Evolutionary conservation across 2,113 vertebrate genomes (phyloP).

Genomic region (Etia nguti): DNA sequence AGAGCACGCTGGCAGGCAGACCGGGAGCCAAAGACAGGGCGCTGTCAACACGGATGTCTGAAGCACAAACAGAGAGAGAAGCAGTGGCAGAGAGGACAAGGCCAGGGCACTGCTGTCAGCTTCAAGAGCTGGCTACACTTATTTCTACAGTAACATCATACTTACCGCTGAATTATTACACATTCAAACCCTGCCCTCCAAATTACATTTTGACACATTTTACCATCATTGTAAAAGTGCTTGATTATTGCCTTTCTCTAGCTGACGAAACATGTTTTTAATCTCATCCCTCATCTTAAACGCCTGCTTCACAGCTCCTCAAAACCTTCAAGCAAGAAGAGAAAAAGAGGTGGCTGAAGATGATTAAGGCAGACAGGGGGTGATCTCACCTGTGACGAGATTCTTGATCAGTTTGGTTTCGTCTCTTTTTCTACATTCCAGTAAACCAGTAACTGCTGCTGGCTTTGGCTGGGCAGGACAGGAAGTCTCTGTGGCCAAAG

Average conservation of each 20-base stretch:
- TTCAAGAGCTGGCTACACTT: background rate
- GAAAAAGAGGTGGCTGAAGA: background rate
- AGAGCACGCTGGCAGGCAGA: constrained; percentile 70
- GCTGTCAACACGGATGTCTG: constrained; percentile 69
- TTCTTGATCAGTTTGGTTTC: constrained; percentile 74
- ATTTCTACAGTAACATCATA: background rate
- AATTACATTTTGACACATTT: background rate
- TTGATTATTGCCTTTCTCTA: background rate
- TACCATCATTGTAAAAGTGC: background rate
- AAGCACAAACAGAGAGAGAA: background rate
- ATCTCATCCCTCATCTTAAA: background rate
- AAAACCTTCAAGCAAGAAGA: background rate
- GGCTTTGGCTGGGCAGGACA: background rate
- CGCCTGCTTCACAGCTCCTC: background rate
- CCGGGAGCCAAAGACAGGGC: constrained; percentile 60
- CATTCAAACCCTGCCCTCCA: background rate
- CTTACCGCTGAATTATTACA: background rate
- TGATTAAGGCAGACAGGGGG: background rate
- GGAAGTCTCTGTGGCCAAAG: background rate
- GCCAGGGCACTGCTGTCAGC: background rate
- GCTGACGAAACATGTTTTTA: background rate
- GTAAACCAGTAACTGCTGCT: constrained; percentile 53
- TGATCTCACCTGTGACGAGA: constrained; percentile 73
- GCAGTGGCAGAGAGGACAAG: background rate
- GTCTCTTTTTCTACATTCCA: constrained; percentile 74